These are phyloP conservation scores for Anastatus disparis DNA, from an alignment of 1,140 invertebrate species.

Conservation along the genomic window DNA sequence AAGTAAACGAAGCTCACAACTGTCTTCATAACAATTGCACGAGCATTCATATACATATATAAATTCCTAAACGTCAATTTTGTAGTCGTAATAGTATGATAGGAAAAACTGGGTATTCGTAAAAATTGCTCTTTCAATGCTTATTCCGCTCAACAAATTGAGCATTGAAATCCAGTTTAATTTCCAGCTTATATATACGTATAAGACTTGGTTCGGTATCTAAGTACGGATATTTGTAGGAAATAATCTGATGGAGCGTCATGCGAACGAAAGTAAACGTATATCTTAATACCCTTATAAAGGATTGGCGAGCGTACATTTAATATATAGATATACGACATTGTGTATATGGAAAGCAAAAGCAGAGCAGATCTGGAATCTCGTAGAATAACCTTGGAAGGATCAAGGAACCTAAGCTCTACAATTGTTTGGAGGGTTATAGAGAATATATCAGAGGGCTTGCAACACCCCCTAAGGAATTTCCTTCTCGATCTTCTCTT, in stretches of 20 bases:
- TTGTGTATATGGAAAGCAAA: neutral
- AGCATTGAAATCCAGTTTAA: constrained; percentile 15
- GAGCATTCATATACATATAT: too few relatives aligned
- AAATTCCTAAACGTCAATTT: too few relatives aligned
- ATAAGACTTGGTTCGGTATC: too few relatives aligned
- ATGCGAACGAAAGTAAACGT: constrained; percentile 13
- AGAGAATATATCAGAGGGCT: neutral
- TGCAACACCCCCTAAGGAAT: neutral
- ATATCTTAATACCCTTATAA: constrained; percentile 33
- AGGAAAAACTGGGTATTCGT: too few relatives aligned
- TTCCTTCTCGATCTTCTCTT: too few relatives aligned
- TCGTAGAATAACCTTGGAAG: constrained; percentile 33
- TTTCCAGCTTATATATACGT: constrained; percentile 9
- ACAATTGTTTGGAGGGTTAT: too few relatives aligned
- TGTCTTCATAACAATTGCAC: too few relatives aligned
- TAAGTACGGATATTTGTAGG: too few relatives aligned
- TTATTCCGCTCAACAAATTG: constrained; percentile 4
- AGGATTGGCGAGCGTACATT: neutral
- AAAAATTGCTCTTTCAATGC: constrained; percentile 1
- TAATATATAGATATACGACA: neutral
- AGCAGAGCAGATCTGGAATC: constrained; percentile 23
- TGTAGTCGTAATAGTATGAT: too few relatives aligned
- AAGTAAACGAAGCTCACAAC: too few relatives aligned
- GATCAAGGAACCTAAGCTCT: constrained; percentile 37
- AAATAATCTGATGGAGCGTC: constrained; percentile 24